Evolutionary conservation across 2,113 vertebrate species (phyloP).

Genomic region (Speoplatyrhinus poulsoni): DNA sequence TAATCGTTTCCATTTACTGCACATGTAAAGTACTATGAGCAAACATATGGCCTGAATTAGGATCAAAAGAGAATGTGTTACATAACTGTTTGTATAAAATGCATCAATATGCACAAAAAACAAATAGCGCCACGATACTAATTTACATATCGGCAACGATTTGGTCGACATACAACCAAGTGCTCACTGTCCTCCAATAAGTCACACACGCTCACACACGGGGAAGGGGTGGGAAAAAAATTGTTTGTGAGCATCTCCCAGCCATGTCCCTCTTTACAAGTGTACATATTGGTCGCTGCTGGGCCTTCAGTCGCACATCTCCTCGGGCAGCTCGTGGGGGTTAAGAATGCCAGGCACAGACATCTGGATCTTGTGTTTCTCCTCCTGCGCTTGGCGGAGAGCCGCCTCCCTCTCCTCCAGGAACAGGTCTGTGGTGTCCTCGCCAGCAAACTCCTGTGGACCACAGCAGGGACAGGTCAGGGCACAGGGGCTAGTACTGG

Average conservation of each 20-base stretch:
- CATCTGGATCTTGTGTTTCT: constrained; percentile 97
- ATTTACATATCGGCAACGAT: constrained; percentile 97
- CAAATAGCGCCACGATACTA: constrained; percentile 62
- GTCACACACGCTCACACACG: constrained; percentile 35
- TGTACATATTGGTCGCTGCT: constrained; percentile 2
- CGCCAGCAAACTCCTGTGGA: constrained; percentile 91
- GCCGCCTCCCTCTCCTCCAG: constrained; percentile 93
- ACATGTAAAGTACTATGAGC: constrained; percentile 81
- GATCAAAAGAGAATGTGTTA: constrained; percentile 75
- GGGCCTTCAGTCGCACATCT: constrained; percentile 90
- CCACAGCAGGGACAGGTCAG: constrained; percentile 9
- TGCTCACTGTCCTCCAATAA: constrained; percentile 75
- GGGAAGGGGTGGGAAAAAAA: constrained; percentile 17
- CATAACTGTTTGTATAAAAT: constrained; percentile 93
- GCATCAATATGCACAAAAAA: constrained; percentile 74
- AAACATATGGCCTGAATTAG: constrained; percentile 79
- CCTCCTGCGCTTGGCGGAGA: constrained; percentile 94
- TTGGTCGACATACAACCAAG: constrained; percentile 93
- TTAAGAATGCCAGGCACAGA: constrained; percentile 97
- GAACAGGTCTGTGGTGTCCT: constrained; percentile 94
- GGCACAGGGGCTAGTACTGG: not conserved
- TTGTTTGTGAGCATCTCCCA: constrained; percentile 55
- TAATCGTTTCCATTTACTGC: constrained; percentile 79
- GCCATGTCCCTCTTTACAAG: constrained; percentile 43
- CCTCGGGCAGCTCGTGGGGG: constrained; percentile 97